Evolutionary conservation across 64 coral and sea anemone species (phyloP).

Genomic region (Montipora capricornis): DNA sequence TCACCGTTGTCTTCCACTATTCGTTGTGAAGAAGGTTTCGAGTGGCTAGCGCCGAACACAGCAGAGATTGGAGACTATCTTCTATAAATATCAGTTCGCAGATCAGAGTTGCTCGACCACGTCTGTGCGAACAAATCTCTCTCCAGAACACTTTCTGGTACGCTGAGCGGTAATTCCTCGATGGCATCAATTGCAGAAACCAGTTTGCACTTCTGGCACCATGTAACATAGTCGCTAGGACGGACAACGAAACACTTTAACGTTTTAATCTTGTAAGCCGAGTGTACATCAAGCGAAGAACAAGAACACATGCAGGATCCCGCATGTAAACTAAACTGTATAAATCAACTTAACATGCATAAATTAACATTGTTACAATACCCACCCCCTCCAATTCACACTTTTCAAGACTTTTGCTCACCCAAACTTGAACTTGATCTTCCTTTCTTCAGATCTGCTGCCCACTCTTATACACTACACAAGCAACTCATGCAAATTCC

Average conservation of each 20-base stretch:
- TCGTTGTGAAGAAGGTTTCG: slow-evolving; percentile 1
- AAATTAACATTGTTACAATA: background rate
- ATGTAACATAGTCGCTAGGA: background rate
- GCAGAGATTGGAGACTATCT: background rate
- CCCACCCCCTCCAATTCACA: too few relatives aligned
- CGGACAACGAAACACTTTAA: background rate
- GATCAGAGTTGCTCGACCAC: background rate
- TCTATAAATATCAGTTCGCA: background rate
- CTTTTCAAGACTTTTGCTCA: too few relatives aligned
- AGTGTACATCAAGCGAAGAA: slow-evolving; percentile 11
- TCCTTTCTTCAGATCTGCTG: too few relatives aligned
- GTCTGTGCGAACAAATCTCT: background rate
- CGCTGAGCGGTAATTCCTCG: background rate
- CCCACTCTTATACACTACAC: too few relatives aligned
- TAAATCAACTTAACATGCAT: background rate
- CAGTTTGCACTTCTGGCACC: slow-evolving; percentile 1
- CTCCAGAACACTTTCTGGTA: slow-evolving; percentile 2
- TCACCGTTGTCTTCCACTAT: slow-evolving; percentile 16
- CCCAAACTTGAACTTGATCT: too few relatives aligned
- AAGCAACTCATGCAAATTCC: too few relatives aligned
- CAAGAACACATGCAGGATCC: background rate
- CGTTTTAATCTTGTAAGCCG: slow-evolving; percentile 15
- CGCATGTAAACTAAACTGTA: slow-evolving; percentile 1
- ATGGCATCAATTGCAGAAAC: background rate
- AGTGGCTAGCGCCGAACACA: background rate